Evolutionary conservation across 2,888 invertebrate genomes (phyloP), one percentile per base, ranked within the genome.

Genomic region (Xestia rhomboidea): DNA sequence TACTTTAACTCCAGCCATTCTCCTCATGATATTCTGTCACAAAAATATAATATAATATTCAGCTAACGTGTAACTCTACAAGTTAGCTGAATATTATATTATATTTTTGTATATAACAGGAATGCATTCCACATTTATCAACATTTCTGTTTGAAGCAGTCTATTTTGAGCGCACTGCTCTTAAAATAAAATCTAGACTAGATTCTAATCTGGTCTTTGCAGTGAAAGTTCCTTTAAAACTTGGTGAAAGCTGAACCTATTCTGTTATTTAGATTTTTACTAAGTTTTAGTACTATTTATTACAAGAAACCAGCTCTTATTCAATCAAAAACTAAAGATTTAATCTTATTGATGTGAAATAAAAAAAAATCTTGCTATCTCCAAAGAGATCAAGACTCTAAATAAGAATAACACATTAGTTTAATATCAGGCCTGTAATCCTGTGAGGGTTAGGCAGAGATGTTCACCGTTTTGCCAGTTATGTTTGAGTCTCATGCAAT

Each of bases 191-290:
- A 77, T 73, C 63, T 74, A 76, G 76, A 63, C 69, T 63, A 83
- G 67, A 80, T 85, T 72, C 62, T 66, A 66, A 83, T 84, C 79
- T 76, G 66, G 64, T 72, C 13, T 54, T 44, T 34, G 51, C 54
- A 74, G 80, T 81, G 84, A 85, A 83, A 83, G 84, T 80, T 64
- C 24, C 24, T 85, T 74, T 67, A 62, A 73, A 79, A 78, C 34
- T 64, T 41, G 3, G 83, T 82, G 85, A 84, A 84, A 84, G 83
- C 79, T 60, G 13, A 60, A 57, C 57, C 70, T 54, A 72, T 83
- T 60, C 30, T 66, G 44, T 76, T 57, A 49, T 69, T 76, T 10
- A 34, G 46, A 57, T 76, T 69, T 27, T 71, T 60, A 46, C 10
- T 60, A 60, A 69, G 18, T 71, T 79, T 70, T 38, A 34, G 10